Evolutionary conservation across 2,113 vertebrate species (phyloP), one percentile per base, ranked within the genome.

Genomic region (Hyaena hyaena): DNA sequence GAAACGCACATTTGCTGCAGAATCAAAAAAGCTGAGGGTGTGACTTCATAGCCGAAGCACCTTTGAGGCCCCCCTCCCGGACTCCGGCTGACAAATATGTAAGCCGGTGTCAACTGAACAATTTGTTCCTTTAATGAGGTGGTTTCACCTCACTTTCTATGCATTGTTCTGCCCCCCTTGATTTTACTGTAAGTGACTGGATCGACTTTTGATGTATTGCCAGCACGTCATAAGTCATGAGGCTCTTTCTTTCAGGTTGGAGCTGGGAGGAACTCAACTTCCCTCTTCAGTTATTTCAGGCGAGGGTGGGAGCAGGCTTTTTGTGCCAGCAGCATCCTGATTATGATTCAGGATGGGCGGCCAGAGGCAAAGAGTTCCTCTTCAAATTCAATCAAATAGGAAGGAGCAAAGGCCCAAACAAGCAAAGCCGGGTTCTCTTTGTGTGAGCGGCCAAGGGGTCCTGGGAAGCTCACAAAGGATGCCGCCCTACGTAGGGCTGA

Each of bases 141-240:
- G 97, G 95, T 98, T 98, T 93, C 97, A 96, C 97, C 97, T 98
- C 63, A 0, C 88, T 98, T 89, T 83, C 35, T 89, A 96, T 93
- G 97, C 98, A 98, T 98, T 98, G 98, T 98, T 98, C 98, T 97
- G 61, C 94, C 89, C 17, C 19, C 97, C 98, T 98, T 97, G 97
- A 97, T 98, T 98, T 98, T 98, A 98, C 98, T 98, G 98, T 98
- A 98, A 98, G 97, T 97, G 98, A 98, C 98, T 90, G 97, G 88
- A 88, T 73, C 97, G 0, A 33, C 98, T 98, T 98, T 95, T 99
- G 98, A 98, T 98, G 97, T 95, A 88, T 81, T 94, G 97, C 98
- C 99, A 99, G 77, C 2, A 58, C 68, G 26, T 98, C 96, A 94
- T 98, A 97, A 98, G 98, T 98, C 97, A 94, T 73, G 80, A 98